phyloP scores from a whole-genome alignment of 2,888 invertebrate genomes.

The Cantharis nigra region DNA sequence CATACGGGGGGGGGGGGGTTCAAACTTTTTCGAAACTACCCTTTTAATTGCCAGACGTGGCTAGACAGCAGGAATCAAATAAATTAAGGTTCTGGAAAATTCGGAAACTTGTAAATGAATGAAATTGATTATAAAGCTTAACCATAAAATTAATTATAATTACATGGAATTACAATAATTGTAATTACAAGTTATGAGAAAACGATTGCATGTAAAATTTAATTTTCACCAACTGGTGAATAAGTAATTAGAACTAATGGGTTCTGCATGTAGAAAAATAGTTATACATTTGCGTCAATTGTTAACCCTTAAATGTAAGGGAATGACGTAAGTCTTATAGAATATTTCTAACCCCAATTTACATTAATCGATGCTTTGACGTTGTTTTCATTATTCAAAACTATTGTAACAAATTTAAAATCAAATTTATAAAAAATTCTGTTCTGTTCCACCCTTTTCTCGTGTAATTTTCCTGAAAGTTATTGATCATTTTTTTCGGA shows the following conservation, averaged over 20 bases:
- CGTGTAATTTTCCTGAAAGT: neutral
- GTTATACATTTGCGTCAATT: slow-evolving; percentile 10
- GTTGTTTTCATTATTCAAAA: neutral
- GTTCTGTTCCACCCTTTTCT: no score
- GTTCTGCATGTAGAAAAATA: neutral
- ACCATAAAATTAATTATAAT: neutral
- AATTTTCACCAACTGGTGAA: neutral
- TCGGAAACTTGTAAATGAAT: neutral
- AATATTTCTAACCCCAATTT: slow-evolving; percentile 13
- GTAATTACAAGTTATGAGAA: neutral
- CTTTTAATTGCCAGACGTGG: neutral
- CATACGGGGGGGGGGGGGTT: no score
- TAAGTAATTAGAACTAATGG: neutral
- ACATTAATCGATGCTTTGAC: slow-evolving; percentile 14
- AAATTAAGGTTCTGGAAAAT: neutral
- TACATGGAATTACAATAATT: neutral
- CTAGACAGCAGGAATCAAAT: neutral
- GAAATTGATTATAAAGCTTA: neutral
- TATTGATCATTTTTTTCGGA: neutral
- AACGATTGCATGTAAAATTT: neutral
- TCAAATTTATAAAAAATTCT: neutral
- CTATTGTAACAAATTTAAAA: neutral
- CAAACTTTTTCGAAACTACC: neutral
- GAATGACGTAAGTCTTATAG: slow-evolving; percentile 14
- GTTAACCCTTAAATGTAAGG: slow-evolving; percentile 11